phyloP scores from a whole-genome alignment of 2,113 vertebrate species.

The Rhinoptilus africanus region DNA sequence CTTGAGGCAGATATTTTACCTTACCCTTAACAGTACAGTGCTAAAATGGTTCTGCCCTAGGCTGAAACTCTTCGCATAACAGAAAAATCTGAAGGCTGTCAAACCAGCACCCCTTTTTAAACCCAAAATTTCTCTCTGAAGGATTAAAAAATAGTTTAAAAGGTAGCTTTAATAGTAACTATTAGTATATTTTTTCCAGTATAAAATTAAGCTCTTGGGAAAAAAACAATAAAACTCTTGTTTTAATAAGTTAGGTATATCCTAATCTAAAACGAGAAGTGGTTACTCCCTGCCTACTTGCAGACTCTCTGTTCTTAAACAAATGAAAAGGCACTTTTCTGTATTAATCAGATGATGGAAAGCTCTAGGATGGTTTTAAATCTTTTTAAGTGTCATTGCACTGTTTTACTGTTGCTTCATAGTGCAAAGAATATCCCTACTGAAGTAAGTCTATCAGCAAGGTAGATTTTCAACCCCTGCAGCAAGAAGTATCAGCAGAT shows the following conservation, averaged over 20 bases:
- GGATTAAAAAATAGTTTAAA: not conserved
- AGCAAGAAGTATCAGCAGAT: not conserved
- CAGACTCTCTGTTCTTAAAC: not conserved
- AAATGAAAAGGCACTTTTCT: not conserved
- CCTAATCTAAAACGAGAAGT: not conserved
- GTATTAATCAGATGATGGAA: not conserved
- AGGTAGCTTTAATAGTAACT: not conserved
- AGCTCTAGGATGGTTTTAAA: not conserved
- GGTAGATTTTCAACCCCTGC: not conserved
- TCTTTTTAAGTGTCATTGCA: not conserved
- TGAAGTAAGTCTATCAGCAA: not conserved
- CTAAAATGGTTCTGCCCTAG: not conserved
- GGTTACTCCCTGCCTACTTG: not conserved
- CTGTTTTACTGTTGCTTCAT: not conserved
- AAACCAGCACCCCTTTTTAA: not conserved
- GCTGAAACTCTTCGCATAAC: not conserved
- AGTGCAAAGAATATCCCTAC: not conserved
- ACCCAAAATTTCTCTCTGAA: not conserved
- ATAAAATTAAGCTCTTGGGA: not conserved
- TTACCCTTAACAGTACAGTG: not conserved
- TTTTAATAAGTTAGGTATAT: not conserved
- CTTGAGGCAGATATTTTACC: not conserved
- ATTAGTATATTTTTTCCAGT: not conserved
- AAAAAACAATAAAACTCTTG: not conserved
- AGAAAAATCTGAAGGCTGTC: not conserved